Conservation (phyloP, 2,113 vertebrate species). For the Nematolebias whitei region DNA sequence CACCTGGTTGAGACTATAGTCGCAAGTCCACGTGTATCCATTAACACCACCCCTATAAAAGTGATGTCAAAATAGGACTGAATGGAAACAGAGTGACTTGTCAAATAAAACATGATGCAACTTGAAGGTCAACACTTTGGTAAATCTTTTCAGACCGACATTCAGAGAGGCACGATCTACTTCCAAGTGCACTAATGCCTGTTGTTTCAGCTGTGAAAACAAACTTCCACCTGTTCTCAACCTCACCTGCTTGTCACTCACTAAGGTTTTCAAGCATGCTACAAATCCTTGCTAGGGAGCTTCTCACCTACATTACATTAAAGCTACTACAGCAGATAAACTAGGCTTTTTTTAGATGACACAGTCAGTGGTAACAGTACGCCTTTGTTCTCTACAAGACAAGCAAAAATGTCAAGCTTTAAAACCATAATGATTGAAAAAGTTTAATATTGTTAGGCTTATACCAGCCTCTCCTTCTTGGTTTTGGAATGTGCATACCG, state of each 20-base stretch:
- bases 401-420: not conserved
- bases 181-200: constrained; percentile 8
- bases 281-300: constrained; percentile 11
- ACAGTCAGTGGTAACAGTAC: not conserved
- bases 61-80: too few relatives aligned
- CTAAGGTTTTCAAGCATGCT: not conserved
- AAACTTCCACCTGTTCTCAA: constrained; percentile 43
- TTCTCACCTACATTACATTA: not conserved
- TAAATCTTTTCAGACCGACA: not conserved
- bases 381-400: constrained; percentile 2
- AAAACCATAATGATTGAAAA: not conserved
- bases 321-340: constrained; percentile 7
- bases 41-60: too few relatives aligned
- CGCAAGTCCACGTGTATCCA: too few relatives aligned
- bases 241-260: constrained; percentile 30
- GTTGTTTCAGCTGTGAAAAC: constrained; percentile 70
- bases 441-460: too few relatives aligned
- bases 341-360: not conserved
- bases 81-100: too few relatives aligned
- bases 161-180: not conserved
- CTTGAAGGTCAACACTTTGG: not conserved
- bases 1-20: too few relatives aligned
- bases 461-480: too few relatives aligned
- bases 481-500: not conserved
- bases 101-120: not conserved